Evolutionary conservation across 92 coral and sea anemone genomes (phyloP).

Genomic region (Palythoa heliodiscus): DNA sequence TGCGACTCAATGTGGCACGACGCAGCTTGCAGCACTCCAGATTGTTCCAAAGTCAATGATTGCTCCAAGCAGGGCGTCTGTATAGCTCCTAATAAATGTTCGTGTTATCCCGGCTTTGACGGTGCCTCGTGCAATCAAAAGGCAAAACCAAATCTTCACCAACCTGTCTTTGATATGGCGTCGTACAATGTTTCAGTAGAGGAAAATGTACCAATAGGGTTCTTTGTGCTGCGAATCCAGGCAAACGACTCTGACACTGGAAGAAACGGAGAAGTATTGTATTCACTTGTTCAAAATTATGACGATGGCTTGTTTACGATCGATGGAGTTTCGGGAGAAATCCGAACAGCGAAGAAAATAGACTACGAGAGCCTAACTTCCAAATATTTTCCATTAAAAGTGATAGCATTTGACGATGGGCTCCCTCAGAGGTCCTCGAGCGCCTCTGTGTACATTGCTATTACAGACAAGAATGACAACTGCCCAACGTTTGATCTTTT

Average conservation of each 20-base stretch:
- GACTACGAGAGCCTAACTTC: conserved; percentile 53
- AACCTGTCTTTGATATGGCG: conserved; percentile 51
- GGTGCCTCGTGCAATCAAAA: conserved; percentile 59
- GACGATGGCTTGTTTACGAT: conserved; percentile 49
- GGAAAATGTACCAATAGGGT: conserved; percentile 61
- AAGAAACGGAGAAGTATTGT: conserved; percentile 63
- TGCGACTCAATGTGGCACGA: conserved; percentile 42
- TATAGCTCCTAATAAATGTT: conserved; percentile 64
- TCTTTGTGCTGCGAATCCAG: conserved; percentile 46
- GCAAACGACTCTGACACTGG: conserved; percentile 79
- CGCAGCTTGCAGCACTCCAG: neutral
- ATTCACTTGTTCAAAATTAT: conserved; percentile 35
- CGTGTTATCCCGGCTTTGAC: conserved; percentile 68
- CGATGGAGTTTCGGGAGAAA: conserved; percentile 57
- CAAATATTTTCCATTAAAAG: conserved; percentile 32
- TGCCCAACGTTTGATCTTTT: conserved; percentile 66
- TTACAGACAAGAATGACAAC: conserved; percentile 64
- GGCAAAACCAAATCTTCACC: conserved; percentile 59
- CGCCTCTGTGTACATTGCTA: conserved; percentile 20
- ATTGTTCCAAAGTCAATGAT: conserved; percentile 59
- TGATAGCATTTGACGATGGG: conserved; percentile 71
- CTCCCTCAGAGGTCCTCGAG: conserved; percentile 53
- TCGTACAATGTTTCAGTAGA: conserved; percentile 61
- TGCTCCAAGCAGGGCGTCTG: conserved; percentile 77
- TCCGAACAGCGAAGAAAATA: conserved; percentile 43